These are phyloP conservation scores for Buathra laborator DNA, from an alignment of 2,888 invertebrate species.

Conservation along the genomic window DNA sequence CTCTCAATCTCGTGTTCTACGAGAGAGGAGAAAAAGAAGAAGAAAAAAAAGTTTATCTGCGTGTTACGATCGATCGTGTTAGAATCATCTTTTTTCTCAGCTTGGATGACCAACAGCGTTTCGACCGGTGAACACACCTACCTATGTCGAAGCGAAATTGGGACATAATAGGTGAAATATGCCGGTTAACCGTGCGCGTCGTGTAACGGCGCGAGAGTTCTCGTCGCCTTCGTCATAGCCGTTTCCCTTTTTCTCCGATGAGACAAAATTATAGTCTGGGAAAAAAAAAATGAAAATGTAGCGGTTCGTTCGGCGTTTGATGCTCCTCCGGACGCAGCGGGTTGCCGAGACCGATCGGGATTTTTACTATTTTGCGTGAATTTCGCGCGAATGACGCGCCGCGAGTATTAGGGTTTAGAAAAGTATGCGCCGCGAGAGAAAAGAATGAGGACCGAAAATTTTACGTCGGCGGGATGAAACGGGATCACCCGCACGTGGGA, in stretches of 20 bases:
- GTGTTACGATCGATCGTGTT: slow-evolving; percentile 64
- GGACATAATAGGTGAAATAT: slow-evolving; percentile 53
- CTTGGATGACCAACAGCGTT: slow-evolving; percentile 34
- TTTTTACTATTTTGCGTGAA: slow-evolving; percentile 55
- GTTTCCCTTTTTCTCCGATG: slow-evolving; percentile 41
- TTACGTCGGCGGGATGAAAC: slow-evolving; percentile 84
- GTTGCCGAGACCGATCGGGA: slow-evolving; percentile 35
- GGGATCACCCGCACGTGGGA: slow-evolving; percentile 85
- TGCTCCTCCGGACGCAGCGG: slow-evolving; percentile 56
- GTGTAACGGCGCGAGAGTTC: slow-evolving; percentile 44
- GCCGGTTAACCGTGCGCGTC: not conserved
- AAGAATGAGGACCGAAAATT: slow-evolving; percentile 63
- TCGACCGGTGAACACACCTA: not conserved
- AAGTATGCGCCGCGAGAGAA: slow-evolving; percentile 40
- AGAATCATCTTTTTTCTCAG: slow-evolving; percentile 50
- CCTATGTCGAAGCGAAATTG: slow-evolving; percentile 41
- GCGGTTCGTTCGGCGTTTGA: slow-evolving; percentile 41
- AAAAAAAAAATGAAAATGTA: slow-evolving; percentile 47
- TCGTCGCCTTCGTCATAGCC: slow-evolving; percentile 39
- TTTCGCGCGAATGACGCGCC: slow-evolving; percentile 61
- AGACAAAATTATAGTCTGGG: slow-evolving; percentile 65
- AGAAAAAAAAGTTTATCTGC: slow-evolving; percentile 51
- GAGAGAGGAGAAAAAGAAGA: slow-evolving; percentile 12
- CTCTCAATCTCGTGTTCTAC: slow-evolving; percentile 42
- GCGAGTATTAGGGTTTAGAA: slow-evolving; percentile 17